Conservation (phyloP, 2,888 invertebrate species). For the Teleiodes luculella region DNA sequence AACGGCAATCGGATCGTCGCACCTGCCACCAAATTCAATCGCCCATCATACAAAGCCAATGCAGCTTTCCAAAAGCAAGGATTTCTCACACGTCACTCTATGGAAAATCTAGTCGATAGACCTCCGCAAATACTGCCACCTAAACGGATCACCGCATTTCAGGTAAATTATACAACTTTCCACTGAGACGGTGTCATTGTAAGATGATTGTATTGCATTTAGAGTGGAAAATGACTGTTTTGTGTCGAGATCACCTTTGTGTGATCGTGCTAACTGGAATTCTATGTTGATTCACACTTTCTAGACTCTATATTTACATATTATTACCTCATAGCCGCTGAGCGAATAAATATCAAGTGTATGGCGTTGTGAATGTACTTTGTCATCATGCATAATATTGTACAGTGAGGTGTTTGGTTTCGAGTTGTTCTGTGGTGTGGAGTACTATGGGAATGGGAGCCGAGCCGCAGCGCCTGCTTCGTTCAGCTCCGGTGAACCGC, state of each 20-base stretch:
- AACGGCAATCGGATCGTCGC: slow-evolving; percentile 80
- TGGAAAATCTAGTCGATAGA: slow-evolving; percentile 83
- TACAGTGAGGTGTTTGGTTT: slow-evolving; percentile 26
- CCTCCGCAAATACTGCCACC: slow-evolving; percentile 70
- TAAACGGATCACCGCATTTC: slow-evolving; percentile 75
- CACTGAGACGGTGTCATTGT: slow-evolving; percentile 40
- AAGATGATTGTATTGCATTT: slow-evolving; percentile 41
- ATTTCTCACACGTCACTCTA: slow-evolving; percentile 81
- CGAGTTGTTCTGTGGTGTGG: slow-evolving; percentile 20
- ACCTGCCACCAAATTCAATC: slow-evolving; percentile 70
- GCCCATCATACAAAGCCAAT: slow-evolving; percentile 56
- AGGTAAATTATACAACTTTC: slow-evolving; percentile 60
- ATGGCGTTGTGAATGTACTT: slow-evolving; percentile 45
- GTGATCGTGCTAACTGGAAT: slow-evolving; percentile 32
- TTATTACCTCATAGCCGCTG: slow-evolving; percentile 47
- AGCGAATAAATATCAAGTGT: slow-evolving; percentile 50
- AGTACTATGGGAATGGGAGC: slow-evolving; percentile 36
- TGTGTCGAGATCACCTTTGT: slow-evolving; percentile 29
- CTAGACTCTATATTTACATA: slow-evolving; percentile 48
- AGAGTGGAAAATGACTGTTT: slow-evolving; percentile 28
- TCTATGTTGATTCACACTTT: slow-evolving; percentile 44
- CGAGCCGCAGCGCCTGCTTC: slow-evolving; percentile 42
- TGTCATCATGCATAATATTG: slow-evolving; percentile 23
- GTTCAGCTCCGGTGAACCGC: slow-evolving; percentile 75
- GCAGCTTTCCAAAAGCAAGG: slow-evolving; percentile 64